These are phyloP conservation scores for Xanthorhoe designata DNA, from an alignment of 2,888 invertebrate species.

Conservation along the genomic window DNA sequence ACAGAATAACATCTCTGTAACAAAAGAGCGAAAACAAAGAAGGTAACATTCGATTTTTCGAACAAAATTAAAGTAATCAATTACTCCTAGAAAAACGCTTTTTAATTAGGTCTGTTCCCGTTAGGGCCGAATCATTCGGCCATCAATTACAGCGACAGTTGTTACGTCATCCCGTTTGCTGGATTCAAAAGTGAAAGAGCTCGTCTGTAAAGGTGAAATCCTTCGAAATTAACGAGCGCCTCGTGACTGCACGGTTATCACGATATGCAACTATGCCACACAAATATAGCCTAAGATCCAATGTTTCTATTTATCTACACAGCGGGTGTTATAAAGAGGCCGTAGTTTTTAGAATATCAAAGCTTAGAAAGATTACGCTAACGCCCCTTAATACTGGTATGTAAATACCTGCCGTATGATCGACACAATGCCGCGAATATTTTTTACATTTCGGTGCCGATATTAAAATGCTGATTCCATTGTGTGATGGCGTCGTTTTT, in stretches of 20 bases:
- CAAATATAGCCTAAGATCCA: background rate
- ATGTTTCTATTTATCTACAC: background rate
- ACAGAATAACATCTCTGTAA: background rate
- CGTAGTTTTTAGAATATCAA: background rate
- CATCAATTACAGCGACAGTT: slow-evolving; percentile 32
- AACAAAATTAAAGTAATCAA: slow-evolving; percentile 31
- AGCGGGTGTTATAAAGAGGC: background rate
- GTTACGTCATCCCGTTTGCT: slow-evolving; percentile 20
- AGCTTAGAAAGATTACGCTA: slow-evolving; percentile 49
- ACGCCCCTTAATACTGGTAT: slow-evolving; percentile 52
- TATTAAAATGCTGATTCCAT: slow-evolving; percentile 32
- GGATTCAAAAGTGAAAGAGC: slow-evolving; percentile 52
- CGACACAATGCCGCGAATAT: slow-evolving; percentile 17
- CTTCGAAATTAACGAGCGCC: background rate
- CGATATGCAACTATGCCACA: no score
- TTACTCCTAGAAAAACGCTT: slow-evolving; percentile 24
- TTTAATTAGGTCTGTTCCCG: slow-evolving; percentile 41
- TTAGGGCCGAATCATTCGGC: slow-evolving; percentile 24
- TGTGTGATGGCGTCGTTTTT: slow-evolving; percentile 16
- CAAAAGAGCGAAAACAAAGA: slow-evolving; percentile 4
- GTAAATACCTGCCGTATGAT: slow-evolving; percentile 50
- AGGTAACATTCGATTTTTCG: slow-evolving; percentile 13
- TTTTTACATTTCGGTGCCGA: slow-evolving; percentile 23
- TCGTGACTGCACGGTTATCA: no score
- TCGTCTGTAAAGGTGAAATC: background rate